Conservation (phyloP, 2,888 invertebrate genomes). For the Cataglyphis rosenhaueri region DNA sequence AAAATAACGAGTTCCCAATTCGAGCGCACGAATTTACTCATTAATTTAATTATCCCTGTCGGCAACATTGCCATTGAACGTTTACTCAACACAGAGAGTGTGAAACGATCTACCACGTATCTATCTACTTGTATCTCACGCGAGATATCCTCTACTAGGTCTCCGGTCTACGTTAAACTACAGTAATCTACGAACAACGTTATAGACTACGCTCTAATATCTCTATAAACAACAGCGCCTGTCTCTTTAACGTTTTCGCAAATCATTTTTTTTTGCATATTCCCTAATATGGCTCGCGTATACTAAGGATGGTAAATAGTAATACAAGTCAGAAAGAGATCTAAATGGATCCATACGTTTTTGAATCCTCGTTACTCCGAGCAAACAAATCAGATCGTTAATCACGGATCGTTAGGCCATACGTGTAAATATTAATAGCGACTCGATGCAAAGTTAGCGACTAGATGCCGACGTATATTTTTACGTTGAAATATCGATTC, state of each 20-base stretch:
- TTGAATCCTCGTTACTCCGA: neutral
- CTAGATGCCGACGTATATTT: conserved; percentile 14
- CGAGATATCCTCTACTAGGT: conserved; percentile 31
- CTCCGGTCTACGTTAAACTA: conserved; percentile 24
- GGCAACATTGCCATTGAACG: neutral
- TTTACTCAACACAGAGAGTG: conserved; percentile 32
- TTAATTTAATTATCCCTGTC: neutral
- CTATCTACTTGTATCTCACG: conserved; percentile 17
- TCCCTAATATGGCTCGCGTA: neutral
- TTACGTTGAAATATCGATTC: neutral
- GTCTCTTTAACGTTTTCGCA: neutral
- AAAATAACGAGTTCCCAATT: conserved; percentile 20
- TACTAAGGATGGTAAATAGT: neutral
- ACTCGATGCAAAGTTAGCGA: conserved; percentile 36
- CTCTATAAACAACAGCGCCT: conserved; percentile 7
- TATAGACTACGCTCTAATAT: conserved; percentile 23
- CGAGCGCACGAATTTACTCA: neutral
- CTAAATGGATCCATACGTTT: neutral
- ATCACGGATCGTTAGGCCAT: conserved; percentile 49
- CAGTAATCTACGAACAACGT: conserved; percentile 20
- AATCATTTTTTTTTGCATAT: neutral
- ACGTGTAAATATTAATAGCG: conserved; percentile 17
- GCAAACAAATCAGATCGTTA: conserved; percentile 5
- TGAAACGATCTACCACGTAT: conserved; percentile 48
- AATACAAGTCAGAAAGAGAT: conserved; percentile 23